These are phyloP conservation scores for Scopus umbretta DNA, from an alignment of 2,113 vertebrate species.

Conservation along the genomic window DNA sequence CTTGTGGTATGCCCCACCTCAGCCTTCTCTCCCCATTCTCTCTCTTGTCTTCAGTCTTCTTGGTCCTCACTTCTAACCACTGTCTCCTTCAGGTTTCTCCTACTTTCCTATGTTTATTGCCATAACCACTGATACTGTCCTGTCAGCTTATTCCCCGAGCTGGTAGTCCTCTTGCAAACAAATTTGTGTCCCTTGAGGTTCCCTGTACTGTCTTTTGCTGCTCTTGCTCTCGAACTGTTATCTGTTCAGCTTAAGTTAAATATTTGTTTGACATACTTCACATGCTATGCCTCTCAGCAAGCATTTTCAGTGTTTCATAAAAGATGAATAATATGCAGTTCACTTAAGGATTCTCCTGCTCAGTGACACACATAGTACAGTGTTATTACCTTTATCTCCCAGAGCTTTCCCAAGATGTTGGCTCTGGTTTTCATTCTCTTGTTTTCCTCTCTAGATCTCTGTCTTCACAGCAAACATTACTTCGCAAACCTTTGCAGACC, in stretches of 20 bases:
- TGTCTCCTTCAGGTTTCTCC: not conserved
- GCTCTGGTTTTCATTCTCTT: not conserved
- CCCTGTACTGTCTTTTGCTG: not conserved
- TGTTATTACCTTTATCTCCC: not conserved
- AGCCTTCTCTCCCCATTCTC: not conserved
- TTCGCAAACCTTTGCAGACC: not conserved
- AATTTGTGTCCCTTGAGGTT: not conserved
- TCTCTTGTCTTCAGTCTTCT: not conserved
- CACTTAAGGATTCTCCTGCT: not conserved
- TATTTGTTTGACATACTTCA: not conserved
- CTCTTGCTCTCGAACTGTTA: not conserved
- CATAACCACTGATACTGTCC: not conserved
- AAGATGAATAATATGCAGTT: not conserved
- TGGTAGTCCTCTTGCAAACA: not conserved
- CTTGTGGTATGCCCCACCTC: not conserved
- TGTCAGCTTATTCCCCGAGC: not conserved
- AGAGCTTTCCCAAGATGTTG: not conserved
- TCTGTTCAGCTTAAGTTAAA: not conserved
- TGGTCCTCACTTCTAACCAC: not conserved
- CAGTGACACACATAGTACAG: not conserved
- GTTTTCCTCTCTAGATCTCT: not conserved
- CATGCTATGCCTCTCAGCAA: not conserved
- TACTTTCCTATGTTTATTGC: not conserved
- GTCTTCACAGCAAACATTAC: not conserved
- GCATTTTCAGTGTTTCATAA: not conserved